Evolutionary conservation across 2,113 vertebrate genomes (phyloP).

Genomic region (Smithornis capensis): DNA sequence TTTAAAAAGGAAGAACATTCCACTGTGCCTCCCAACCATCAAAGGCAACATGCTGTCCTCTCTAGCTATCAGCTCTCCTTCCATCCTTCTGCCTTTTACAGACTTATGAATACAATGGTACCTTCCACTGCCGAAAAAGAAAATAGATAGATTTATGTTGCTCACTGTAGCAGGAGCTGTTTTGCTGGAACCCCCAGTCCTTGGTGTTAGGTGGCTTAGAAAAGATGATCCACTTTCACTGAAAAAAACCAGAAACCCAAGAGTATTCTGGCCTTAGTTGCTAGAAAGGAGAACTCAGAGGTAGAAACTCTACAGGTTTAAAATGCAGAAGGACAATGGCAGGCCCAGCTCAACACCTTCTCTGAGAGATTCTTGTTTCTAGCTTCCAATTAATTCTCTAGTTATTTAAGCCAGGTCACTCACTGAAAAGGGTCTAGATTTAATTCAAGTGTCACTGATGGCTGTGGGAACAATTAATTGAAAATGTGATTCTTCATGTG

Average conservation of each 20-base stretch:
- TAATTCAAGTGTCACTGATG: neutral
- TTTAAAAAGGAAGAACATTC: neutral
- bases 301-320: neutral
- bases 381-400: neutral
- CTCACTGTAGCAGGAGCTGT: neutral
- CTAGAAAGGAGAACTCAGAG: neutral
- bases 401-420: neutral
- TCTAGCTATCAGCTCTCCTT: neutral
- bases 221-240: neutral
- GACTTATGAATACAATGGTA: neutral
- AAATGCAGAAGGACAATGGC: neutral
- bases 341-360: neutral
- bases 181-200: neutral
- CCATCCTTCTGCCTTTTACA: neutral
- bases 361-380: neutral
- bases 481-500: neutral
- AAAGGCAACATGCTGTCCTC: neutral
- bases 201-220: neutral
- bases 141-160: neutral
- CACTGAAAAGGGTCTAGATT: neutral
- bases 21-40: neutral
- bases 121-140: neutral
- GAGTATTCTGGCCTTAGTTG: neutral
- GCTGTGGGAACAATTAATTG: neutral
- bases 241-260: accelerated